A percentile compares a stretch with the other conserved stretches of the same genome.
phyloP scores from a whole-genome alignment of 2,797 vertebrate genomes.

The Mastacembelus armatus region DNA sequence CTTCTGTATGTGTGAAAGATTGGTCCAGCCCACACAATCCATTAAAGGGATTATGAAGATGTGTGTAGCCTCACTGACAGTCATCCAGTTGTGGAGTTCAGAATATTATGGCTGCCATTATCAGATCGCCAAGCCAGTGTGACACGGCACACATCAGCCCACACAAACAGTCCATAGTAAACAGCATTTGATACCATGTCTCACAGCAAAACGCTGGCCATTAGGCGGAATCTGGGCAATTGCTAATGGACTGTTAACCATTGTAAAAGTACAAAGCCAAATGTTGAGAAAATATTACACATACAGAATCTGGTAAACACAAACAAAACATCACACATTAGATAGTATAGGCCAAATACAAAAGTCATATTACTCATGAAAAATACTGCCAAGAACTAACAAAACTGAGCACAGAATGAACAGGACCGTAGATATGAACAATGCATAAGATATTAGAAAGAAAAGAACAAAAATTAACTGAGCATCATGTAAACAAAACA shows the following conservation, averaged over 20 bases:
- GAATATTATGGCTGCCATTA: constrained; percentile 67
- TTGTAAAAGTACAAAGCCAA: constrained; percentile 47
- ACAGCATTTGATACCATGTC: constrained; percentile 58
- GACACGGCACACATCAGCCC: constrained; percentile 63
- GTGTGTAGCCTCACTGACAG: constrained; percentile 52
- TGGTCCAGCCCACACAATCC: constrained; percentile 56
- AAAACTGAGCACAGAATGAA: constrained; percentile 33
- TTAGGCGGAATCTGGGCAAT: constrained; percentile 51
- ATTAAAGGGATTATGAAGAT: constrained; percentile 74
- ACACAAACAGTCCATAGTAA: constrained; percentile 62
- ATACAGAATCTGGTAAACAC: constrained; percentile 10
- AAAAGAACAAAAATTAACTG: constrained; percentile 14
- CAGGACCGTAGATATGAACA: constrained; percentile 21
- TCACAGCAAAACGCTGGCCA: constrained; percentile 50
- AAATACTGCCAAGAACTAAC: constrained; percentile 26
- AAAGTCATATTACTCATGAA: constrained; percentile 39
- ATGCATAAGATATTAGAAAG: constrained; percentile 7
- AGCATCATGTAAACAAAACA: constrained; percentile 19
- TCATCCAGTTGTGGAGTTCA: constrained; percentile 58
- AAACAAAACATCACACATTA: constrained; percentile 36
- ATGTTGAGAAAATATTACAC: constrained; percentile 43
- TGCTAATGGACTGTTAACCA: constrained; percentile 65
- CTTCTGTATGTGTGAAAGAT: not conserved
- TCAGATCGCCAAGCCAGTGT: constrained; percentile 51
- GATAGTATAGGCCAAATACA: constrained; percentile 23